These are phyloP conservation scores for Oncorhynchus clarkii DNA, from an alignment of 2,113 vertebrate species.

Conservation along the genomic window DNA sequence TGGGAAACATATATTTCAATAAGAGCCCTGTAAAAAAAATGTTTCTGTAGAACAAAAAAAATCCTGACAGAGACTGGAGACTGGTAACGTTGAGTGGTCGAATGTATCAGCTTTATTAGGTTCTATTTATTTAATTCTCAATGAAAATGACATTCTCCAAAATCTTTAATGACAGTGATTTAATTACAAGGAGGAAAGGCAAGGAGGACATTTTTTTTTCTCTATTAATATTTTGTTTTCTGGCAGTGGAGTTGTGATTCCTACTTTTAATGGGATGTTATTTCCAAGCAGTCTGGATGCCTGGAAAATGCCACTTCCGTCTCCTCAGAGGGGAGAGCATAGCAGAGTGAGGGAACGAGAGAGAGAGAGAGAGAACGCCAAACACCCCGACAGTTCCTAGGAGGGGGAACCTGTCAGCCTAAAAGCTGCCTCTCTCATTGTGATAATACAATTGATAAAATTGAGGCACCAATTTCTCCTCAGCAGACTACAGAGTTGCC, in stretches of 20 bases:
- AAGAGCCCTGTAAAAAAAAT: background rate
- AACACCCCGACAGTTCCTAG: slow-evolving; percentile 32
- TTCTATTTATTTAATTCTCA: background rate
- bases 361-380: background rate
- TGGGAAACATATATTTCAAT: background rate
- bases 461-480: background rate
- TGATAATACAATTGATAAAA: slow-evolving; percentile 35
- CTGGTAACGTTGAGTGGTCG: slow-evolving; percentile 10
- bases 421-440: slow-evolving; percentile 38
- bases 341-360: slow-evolving; percentile 2
- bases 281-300: slow-evolving; percentile 36
- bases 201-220: background rate
- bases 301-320: slow-evolving; percentile 40
- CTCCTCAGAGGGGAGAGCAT: slow-evolving; percentile 25
- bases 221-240: background rate
- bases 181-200: background rate
- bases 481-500: background rate
- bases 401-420: slow-evolving; percentile 23
- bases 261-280: slow-evolving; percentile 40
- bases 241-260: slow-evolving; percentile 31
- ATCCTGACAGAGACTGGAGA: slow-evolving; percentile 8
- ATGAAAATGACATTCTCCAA: background rate
- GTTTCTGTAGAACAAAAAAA: background rate
- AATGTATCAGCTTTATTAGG: background rate
- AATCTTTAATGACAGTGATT: background rate